phyloP scores from a whole-genome alignment of 1,140 invertebrate genomes.

The Drosophila quadrilineata region DNA sequence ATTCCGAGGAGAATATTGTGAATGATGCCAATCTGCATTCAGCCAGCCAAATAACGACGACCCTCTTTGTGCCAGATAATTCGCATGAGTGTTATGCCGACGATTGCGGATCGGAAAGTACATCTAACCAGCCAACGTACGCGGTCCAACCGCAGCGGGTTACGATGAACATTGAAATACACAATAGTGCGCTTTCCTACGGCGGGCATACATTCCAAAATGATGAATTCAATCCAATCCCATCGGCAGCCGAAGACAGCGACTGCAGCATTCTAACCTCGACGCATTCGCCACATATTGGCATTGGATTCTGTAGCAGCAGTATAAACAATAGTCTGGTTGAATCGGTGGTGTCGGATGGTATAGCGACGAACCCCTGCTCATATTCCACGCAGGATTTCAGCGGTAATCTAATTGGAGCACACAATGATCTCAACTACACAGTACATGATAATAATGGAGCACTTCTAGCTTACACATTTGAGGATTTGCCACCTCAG shows the following conservation, averaged over 20 bases:
- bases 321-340: slow-evolving; percentile 48
- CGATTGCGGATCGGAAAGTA: slow-evolving; percentile 50
- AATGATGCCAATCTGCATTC: slow-evolving; percentile 79
- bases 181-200: slow-evolving; percentile 56
- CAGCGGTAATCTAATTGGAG: slow-evolving; percentile 56
- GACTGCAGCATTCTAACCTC: slow-evolving; percentile 68
- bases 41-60: slow-evolving; percentile 66
- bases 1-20: slow-evolving; percentile 69
- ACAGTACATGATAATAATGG: slow-evolving; percentile 70
- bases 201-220: slow-evolving; percentile 64
- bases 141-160: slow-evolving; percentile 59
- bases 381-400: slow-evolving; percentile 56
- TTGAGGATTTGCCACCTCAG: slow-evolving; percentile 74
- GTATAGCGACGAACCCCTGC: slow-evolving; percentile 38
- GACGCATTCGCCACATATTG: slow-evolving; percentile 68
- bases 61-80: slow-evolving; percentile 53
- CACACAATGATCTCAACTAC: slow-evolving; percentile 74
- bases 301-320: slow-evolving; percentile 46
- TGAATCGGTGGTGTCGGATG: slow-evolving; percentile 51
- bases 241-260: slow-evolving; percentile 63
- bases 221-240: slow-evolving; percentile 64
- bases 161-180: slow-evolving; percentile 77
- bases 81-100: slow-evolving; percentile 55
- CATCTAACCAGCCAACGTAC: slow-evolving; percentile 45
- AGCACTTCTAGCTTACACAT: slow-evolving; percentile 69